Evolutionary conservation across 2,113 vertebrate genomes (phyloP), one percentile per base, ranked within the genome.

Genomic region (Corythoichthys intestinalis): DNA sequence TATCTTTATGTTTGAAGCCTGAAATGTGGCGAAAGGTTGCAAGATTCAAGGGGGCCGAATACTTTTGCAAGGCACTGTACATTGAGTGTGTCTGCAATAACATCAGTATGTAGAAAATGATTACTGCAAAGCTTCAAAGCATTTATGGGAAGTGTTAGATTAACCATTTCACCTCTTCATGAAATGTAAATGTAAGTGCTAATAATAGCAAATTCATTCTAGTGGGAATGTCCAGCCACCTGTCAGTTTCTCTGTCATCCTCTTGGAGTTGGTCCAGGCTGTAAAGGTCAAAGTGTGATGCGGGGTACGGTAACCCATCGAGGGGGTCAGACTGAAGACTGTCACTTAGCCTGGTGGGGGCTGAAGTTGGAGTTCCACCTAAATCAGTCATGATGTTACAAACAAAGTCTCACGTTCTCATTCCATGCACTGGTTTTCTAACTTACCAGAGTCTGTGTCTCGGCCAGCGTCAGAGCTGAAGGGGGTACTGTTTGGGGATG

Each of bases 231-330:
- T 28, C 17, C 69, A 65, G 4, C 48, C 83, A 97, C 97, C 94
- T 95, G 81, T 98, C 96, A 8, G 89, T 85, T 65, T 99, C 97
- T 78, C 93, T 89, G 56, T 96, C 95, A 47, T 99, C 96, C 87
- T 98, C 95, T 54, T 93, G 94, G 70, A 96, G 88, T 73, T 96
- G 95, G 74, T 98, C 96, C 76, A 96, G 66, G 11, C 75, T 83
- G 79, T 90, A 93, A 50, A 93, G 73, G 66, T 98, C 96, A 67
- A 94, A 94, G 75, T 92, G 80, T 35, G 87, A 90, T 15, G 94
- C 74, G 0, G 92, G 92, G 50, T 94, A 93, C 1, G 91, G 82
- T 6, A 90, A 77, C 44, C 92, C 87, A 15, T 96, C 95, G 67
- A 91, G 48, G 59, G 95, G 93, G 65, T 89, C 93, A 28, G 90